A percentile compares a stretch with the other conserved stretches of the same genome.
Conservation (phyloP, 30 jellyfish, hydroid and myxozoan genomes). For the Aurelia aurita complex sp. Pacific region DNA sequence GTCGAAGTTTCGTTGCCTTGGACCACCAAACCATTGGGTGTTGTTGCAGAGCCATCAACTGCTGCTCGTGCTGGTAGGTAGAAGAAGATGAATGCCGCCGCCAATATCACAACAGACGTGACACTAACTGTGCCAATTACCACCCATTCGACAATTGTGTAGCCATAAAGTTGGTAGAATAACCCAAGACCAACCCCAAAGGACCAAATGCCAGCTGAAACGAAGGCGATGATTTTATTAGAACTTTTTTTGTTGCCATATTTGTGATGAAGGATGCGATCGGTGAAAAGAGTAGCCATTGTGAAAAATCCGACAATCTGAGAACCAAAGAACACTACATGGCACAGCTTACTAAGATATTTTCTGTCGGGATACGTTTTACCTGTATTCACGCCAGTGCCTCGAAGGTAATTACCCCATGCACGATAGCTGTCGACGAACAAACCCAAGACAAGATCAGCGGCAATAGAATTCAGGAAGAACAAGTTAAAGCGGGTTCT, state of each 20-base stretch:
- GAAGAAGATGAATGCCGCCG: neutral
- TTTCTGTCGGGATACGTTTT: slow-evolving; percentile 16
- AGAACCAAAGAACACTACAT: slow-evolving; percentile 9
- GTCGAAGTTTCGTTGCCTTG: neutral
- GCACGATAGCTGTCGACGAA: slow-evolving; percentile 29
- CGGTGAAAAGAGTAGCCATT: slow-evolving; percentile 7
- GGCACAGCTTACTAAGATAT: slow-evolving; percentile 11
- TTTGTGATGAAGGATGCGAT: neutral
- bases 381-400: neutral
- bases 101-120: slow-evolving; percentile 4
- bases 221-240: neutral
- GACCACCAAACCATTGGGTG: no score
- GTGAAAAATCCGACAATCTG: slow-evolving; percentile 10
- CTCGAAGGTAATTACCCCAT: slow-evolving; percentile 34
- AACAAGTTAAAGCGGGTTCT: slow-evolving; percentile 23
- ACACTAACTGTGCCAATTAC: neutral
- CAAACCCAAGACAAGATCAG: slow-evolving; percentile 22
- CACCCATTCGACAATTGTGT: neutral
- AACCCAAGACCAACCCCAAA: slow-evolving; percentile 22
- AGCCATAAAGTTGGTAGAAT: slow-evolving; percentile 5
- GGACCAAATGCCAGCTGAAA: slow-evolving; percentile 35
- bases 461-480: slow-evolving; percentile 5
- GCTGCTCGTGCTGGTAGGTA: neutral
- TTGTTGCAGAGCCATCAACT: no score
- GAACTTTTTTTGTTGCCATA: neutral